These are phyloP conservation scores for Drosophila dives DNA, from an alignment of 2,888 invertebrate species.

Conservation along the genomic window DNA sequence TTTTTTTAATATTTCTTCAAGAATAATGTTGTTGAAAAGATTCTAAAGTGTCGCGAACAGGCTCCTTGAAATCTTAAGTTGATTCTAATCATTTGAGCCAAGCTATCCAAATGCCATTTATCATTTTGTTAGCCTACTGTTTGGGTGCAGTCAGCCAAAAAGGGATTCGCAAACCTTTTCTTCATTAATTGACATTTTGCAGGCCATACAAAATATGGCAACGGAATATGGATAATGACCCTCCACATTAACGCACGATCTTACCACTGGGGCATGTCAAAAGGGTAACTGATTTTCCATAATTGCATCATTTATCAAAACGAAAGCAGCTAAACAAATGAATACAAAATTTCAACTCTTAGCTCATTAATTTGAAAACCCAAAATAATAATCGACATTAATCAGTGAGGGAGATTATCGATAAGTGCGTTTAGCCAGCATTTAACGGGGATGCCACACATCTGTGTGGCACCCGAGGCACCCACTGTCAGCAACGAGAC, in stretches of 20 bases:
- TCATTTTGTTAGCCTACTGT: conserved; percentile 24
- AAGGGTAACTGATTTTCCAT: conserved; percentile 46
- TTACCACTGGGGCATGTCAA: not conserved
- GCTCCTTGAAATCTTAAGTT: conserved; percentile 1
- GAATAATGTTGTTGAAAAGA: conserved; percentile 33
- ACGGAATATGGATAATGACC: conserved; percentile 15
- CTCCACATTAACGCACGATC: conserved; percentile 33
- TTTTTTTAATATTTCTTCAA: conserved; percentile 3
- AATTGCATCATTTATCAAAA: conserved; percentile 66
- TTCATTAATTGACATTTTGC: conserved; percentile 45
- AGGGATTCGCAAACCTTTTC: not conserved
- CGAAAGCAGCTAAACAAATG: conserved; percentile 49
- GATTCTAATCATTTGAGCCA: not conserved
- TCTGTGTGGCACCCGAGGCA: conserved; percentile 11
- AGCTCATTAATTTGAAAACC: conserved; percentile 53
- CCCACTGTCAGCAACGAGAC: conserved; percentile 42
- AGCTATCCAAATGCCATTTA: conserved; percentile 21
- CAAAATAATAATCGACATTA: conserved; percentile 72
- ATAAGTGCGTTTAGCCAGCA: conserved; percentile 62
- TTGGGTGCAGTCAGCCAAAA: conserved; percentile 17
- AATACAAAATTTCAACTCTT: conserved; percentile 45
- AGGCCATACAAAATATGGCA: conserved; percentile 9
- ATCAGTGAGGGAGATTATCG: conserved; percentile 73
- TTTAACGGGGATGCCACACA: conserved; percentile 11
- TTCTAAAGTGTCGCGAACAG: conserved; percentile 25